Conservation (phyloP, 2,113 vertebrate genomes). For the Zosterops borbonicus region DNA sequence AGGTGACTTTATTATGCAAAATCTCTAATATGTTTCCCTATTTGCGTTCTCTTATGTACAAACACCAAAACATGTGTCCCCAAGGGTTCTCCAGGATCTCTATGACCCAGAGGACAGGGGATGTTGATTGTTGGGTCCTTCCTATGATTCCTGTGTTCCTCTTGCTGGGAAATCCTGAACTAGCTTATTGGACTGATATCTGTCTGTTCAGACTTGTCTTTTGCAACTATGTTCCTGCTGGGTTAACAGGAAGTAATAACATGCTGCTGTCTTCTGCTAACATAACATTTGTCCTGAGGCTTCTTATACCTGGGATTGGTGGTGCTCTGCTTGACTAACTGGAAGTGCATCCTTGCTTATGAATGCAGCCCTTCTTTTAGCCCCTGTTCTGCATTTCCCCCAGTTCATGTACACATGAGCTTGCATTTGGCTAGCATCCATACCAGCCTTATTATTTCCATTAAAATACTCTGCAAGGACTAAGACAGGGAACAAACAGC, state of each 20-base stretch:
- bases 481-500: background rate
- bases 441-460: background rate
- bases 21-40: background rate
- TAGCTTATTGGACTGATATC: background rate
- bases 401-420: fast-evolving
- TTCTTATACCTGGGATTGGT: background rate
- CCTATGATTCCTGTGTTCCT: background rate
- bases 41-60: background rate
- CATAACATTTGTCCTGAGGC: background rate
- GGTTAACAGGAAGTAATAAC: background rate
- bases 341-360: background rate
- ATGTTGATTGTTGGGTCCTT: background rate
- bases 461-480: background rate
- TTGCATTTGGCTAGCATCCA: background rate
- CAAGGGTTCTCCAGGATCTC: background rate
- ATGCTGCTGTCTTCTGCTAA: background rate
- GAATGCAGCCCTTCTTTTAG: background rate
- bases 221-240: background rate
- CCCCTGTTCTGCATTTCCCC: background rate
- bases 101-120: background rate
- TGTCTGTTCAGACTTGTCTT: background rate
- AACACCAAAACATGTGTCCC: background rate
- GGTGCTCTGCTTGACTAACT: background rate
- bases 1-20: background rate
- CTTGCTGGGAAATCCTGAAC: background rate